Base-by-base conservation (phyloP, 2,888 invertebrate species). In the Netelia virgata region DNA sequence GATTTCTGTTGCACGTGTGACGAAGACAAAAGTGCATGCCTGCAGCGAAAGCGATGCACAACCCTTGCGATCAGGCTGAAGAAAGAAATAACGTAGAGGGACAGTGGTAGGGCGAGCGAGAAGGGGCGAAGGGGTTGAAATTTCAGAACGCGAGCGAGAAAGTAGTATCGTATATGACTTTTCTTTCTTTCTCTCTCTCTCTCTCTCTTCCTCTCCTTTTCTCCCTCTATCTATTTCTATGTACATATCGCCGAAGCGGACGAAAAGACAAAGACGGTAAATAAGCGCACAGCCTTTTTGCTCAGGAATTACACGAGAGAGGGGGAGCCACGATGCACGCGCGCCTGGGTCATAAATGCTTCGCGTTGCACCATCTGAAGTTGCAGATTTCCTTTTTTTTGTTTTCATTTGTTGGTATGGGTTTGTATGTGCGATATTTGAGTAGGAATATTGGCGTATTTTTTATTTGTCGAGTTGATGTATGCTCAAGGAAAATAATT, bases 331-430 rank as follows among this genome's bases (percentile, higher is more conserved):
- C n/a, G 79, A 81, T 84, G 81, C 77, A 86, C 72, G 41, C 77
- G 66, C 82, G 86, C 75, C 78, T 91, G 91, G 91, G 92, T 92
- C 92, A 92, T 92, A 91, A 92, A 91, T 91, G 91, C 91, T 92
- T 91, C 90, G 90, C 91, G 89, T 88, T 88, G 92, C 91, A 92
- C 87, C 91, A 92, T 92, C 91, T 91, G 90, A 88, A 90, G 89
- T 90, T 92, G 92, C 91, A 91, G 88, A 91, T n/a, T n/a, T n/a
- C n/a, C n/a, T n/a, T 28, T 28, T 28, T 91, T 91, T 91, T 92
- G 92, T 91, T 79, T 66, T 91, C 90, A 91, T 92, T 90, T 90
- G 86, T 80, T 88, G 88, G 89, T 89, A 87, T 86, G 88, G 85
- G 80, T 86, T 23, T 28, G 18, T 28, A 16, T 16, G 3, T 23